Conservation (phyloP, 1,140 invertebrate species). For the Sycophila sp. region DNA sequence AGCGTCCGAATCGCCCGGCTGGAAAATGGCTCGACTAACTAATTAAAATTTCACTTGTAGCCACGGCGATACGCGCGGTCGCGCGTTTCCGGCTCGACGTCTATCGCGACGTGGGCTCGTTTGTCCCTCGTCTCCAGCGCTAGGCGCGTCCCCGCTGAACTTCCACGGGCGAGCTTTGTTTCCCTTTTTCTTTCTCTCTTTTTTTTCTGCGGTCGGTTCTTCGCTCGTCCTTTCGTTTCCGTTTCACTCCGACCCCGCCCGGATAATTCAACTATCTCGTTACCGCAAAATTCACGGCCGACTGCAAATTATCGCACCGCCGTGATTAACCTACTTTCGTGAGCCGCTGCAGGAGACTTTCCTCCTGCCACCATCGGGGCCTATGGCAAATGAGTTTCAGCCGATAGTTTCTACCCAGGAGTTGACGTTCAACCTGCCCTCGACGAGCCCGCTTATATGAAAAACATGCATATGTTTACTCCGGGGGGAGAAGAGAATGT, state of each 20-base stretch:
- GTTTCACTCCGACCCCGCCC: not conserved
- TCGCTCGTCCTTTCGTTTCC: not conserved
- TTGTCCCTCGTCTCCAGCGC: too few species aligned
- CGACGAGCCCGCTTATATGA: too few species aligned
- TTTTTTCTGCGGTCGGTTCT: not conserved
- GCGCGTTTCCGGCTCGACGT: not conserved
- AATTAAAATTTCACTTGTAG: conserved; percentile 35
- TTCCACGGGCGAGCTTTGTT: too few species aligned
- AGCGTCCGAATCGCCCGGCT: not conserved
- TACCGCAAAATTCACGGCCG: not conserved
- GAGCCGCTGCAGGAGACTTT: not conserved
- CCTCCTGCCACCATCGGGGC: not conserved
- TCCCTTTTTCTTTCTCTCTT: not conserved
- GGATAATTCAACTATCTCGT: conserved; percentile 16
- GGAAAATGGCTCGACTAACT: conserved; percentile 25
- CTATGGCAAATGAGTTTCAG: too few species aligned
- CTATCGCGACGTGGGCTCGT: not conserved
- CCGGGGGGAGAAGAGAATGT: not conserved
- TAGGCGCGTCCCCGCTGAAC: too few species aligned
- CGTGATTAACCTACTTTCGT: conserved; percentile 24
- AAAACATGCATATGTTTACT: too few species aligned
- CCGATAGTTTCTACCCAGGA: not conserved
- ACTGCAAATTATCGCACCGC: not conserved
- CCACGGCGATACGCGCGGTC: too few species aligned
- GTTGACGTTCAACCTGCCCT: too few species aligned